phyloP scores from a whole-genome alignment of 2,113 vertebrate species.

The Erinaceus europaeus region DNA sequence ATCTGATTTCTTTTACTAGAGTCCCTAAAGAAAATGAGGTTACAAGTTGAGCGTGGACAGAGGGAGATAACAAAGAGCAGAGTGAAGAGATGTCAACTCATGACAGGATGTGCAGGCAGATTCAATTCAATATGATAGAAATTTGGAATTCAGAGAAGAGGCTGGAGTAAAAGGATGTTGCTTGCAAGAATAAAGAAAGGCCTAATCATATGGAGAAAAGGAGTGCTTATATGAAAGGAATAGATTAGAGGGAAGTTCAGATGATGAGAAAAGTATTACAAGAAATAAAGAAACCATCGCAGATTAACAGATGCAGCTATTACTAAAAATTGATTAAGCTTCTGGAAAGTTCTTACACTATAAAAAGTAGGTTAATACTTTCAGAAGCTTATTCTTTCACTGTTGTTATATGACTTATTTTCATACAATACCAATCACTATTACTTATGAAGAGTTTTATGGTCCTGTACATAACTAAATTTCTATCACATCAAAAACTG shows the following conservation, averaged over 20 bases:
- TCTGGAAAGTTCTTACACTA: background rate
- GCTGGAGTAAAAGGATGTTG: background rate
- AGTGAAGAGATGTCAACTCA: background rate
- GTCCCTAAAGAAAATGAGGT: background rate
- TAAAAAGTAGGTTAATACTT: background rate
- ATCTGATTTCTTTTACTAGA: background rate
- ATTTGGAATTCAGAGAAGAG: background rate
- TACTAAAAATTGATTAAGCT: background rate
- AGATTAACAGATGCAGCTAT: background rate
- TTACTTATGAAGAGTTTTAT: background rate
- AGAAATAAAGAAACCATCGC: background rate
- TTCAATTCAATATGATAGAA: background rate
- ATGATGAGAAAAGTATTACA: background rate
- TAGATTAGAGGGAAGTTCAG: background rate
- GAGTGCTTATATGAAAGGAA: background rate
- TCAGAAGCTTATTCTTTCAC: background rate
- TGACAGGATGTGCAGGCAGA: background rate
- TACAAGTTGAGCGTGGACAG: accelerated
- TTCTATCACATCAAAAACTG: background rate
- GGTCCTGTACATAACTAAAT: background rate
- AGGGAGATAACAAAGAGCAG: background rate
- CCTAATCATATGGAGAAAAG: background rate
- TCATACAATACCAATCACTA: background rate
- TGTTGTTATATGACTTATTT: background rate
- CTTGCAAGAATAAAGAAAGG: background rate